Evolutionary conservation across 2,888 invertebrate genomes (phyloP).

Genomic region (Dysmachus trigonus): DNA sequence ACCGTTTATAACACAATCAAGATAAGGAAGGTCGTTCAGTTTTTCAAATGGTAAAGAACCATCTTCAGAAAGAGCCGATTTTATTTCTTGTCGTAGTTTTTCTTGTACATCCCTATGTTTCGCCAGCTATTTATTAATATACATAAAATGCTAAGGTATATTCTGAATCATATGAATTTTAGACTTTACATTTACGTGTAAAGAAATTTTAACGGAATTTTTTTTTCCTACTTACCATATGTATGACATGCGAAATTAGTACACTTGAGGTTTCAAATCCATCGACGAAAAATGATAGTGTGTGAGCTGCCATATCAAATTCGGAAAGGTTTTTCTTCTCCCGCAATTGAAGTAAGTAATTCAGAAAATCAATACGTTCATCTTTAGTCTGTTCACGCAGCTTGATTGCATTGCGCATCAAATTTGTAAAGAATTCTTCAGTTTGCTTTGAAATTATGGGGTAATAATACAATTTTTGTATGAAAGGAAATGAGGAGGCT

Average conservation of each 20-base stretch:
- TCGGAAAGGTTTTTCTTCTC: conserved; percentile 55
- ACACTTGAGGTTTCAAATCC: conserved; percentile 61
- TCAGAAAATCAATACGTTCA: conserved; percentile 59
- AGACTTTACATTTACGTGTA: too few relatives aligned
- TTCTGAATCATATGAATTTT: not conserved
- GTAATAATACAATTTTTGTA: conserved; percentile 53
- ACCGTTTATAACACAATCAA: conserved; percentile 62
- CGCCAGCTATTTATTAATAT: conserved; percentile 55
- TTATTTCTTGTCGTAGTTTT: conserved; percentile 56
- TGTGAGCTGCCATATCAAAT: conserved; percentile 54
- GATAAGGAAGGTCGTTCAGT: conserved; percentile 56
- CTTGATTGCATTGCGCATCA: conserved; percentile 56
- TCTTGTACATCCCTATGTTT: conserved; percentile 55
- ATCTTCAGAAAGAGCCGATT: conserved; percentile 49
- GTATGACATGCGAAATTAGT: conserved; percentile 55
- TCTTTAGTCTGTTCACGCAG: conserved; percentile 53
- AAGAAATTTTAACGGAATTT: too few relatives aligned
- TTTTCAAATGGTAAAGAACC: conserved; percentile 56
- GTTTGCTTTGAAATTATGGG: conserved; percentile 67
- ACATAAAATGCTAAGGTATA: too few relatives aligned
- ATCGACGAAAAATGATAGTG: conserved; percentile 61
- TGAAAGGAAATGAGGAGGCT: not conserved
- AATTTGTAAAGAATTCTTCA: conserved; percentile 61
- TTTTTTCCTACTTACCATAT: too few relatives aligned
- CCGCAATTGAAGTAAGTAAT: conserved; percentile 58